A percentile compares a stretch with the other conserved stretches of the same genome.
Evolutionary conservation across 1,140 invertebrate genomes (phyloP).

Genomic region (Drosophila eugracilis): DNA sequence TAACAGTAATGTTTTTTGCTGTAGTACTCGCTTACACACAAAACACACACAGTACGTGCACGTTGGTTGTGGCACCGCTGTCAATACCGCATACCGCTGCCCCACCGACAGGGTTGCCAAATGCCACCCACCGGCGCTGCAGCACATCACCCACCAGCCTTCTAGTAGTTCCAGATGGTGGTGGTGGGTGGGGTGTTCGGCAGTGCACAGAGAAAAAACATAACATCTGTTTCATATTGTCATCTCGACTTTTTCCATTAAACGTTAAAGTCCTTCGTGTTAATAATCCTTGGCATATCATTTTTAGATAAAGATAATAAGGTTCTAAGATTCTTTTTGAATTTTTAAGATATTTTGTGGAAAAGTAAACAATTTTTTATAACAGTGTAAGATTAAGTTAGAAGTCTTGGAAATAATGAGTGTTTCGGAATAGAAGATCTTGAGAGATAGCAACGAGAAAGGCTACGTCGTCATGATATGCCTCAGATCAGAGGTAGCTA

Average conservation of each 20-base stretch:
- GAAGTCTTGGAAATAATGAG: too few species aligned
- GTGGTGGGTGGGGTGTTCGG: conserved; percentile 3
- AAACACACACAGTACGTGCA: conserved; percentile 77
- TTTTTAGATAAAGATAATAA: background rate
- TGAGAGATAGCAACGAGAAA: too few species aligned
- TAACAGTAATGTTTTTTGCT: conserved; percentile 76
- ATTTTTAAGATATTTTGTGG: too few species aligned
- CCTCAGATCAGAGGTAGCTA: conserved; percentile 7
- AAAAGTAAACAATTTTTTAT: too few species aligned
- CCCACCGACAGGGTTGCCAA: conserved; percentile 48
- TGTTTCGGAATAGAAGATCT: too few species aligned
- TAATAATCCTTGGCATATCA: conserved; percentile 19
- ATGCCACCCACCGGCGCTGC: conserved; percentile 44
- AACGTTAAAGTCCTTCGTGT: conserved; percentile 3
- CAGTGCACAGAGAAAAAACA: conserved; percentile 41
- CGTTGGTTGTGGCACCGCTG: conserved; percentile 54
- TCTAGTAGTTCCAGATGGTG: background rate
- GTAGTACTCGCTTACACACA: conserved; percentile 72
- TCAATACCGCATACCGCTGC: conserved; percentile 33
- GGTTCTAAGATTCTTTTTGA: background rate
- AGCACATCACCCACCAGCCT: conserved; percentile 21
- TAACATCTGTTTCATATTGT: conserved; percentile 30
- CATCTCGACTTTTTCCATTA: conserved; percentile 38
- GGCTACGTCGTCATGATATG: too few species aligned
- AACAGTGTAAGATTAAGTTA: too few species aligned